A percentile compares a stretch with the other conserved stretches of the same genome.
Evolutionary conservation across 2,888 invertebrate species (phyloP).

Genomic region (Meliscaeva auricollis): DNA sequence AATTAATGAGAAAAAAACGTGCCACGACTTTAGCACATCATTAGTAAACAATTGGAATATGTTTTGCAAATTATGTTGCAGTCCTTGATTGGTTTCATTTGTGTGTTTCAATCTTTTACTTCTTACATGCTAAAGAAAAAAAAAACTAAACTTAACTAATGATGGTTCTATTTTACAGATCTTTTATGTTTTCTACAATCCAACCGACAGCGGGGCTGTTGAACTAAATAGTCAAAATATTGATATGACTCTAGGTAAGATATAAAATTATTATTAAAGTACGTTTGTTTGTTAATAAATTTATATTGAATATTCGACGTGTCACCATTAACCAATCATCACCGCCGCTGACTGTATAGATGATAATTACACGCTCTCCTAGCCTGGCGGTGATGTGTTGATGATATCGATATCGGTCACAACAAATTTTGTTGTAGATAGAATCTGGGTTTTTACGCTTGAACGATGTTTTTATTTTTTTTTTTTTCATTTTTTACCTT

Average conservation of each 20-base stretch:
- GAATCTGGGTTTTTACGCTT: neutral
- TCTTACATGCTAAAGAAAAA: neutral
- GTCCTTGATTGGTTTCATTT: neutral
- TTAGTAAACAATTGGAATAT: slow-evolving; percentile 32
- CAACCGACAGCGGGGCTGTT: slow-evolving; percentile 92
- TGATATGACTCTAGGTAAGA: slow-evolving; percentile 93
- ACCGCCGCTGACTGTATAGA: neutral
- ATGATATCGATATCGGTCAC: neutral
- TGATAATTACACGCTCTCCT: slow-evolving; percentile 5
- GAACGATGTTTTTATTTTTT: neutral
- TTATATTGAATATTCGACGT: slow-evolving; percentile 15
- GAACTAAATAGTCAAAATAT: slow-evolving; percentile 92
- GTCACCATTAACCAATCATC: slow-evolving; percentile 11
- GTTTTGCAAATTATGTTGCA: neutral
- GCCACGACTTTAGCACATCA: slow-evolving; percentile 57
- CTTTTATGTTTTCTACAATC: slow-evolving; percentile 87
- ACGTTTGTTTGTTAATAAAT: neutral
- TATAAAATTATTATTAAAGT: slow-evolving; percentile 14
- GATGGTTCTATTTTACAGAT: slow-evolving; percentile 78
- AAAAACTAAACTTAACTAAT: too few relatives aligned
- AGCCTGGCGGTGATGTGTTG: neutral
- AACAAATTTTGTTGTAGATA: slow-evolving; percentile 1
- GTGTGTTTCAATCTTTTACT: neutral
- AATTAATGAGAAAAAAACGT: slow-evolving; percentile 57
- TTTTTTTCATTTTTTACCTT: neutral